Base-by-base conservation (phyloP, 2,888 invertebrate species). In the Omphaloscelis lunosa region DNA sequence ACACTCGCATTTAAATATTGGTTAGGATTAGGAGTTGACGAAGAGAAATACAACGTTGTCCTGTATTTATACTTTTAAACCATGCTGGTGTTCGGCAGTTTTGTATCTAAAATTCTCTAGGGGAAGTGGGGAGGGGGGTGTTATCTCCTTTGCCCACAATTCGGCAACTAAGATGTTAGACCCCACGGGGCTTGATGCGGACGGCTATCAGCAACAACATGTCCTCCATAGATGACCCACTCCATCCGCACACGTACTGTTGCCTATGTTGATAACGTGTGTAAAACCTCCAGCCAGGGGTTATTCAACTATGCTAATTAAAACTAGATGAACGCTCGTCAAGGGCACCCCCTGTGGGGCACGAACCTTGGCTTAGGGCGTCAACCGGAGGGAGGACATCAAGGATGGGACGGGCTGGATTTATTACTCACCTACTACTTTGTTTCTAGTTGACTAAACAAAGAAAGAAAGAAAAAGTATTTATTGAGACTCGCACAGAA, bases 251-350 rank as follows among this genome's bases (percentile, higher is more conserved):
- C n/a, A 29, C 39, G 6, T 39, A 9, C n/a, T 58, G 8, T 63
- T 68, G 41, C n/a, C 9, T 11, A 39, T 48, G 68, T 48, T 63
- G 80, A 80, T 72, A 80, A 84, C 23, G 45, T 61, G 53, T 34
- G 7, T 53, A n/a, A n/a, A n/a, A n/a, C n/a, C n/a, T n/a, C n/a
- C n/a, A n/a, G n/a, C n/a, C n/a, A n/a, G n/a, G n/a, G n/a, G n/a
- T n/a, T n/a, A n/a, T n/a, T n/a, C n/a, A n/a, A n/a, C n/a, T n/a
- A n/a, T n/a, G n/a, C n/a, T n/a, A n/a, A n/a, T n/a, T n/a, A n/a
- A n/a, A n/a, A n/a, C n/a, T n/a, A n/a, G n/a, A n/a, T n/a, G n/a
- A n/a, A n/a, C n/a, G n/a, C n/a, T n/a, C n/a, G n/a, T n/a, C n/a
- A n/a, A n/a, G n/a, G n/a, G n/a, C n/a, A n/a, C n/a, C n/a, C n/a